These are phyloP conservation scores for Microplitis demolitor DNA, from an alignment of 1,140 invertebrate species.

Conservation along the genomic window DNA sequence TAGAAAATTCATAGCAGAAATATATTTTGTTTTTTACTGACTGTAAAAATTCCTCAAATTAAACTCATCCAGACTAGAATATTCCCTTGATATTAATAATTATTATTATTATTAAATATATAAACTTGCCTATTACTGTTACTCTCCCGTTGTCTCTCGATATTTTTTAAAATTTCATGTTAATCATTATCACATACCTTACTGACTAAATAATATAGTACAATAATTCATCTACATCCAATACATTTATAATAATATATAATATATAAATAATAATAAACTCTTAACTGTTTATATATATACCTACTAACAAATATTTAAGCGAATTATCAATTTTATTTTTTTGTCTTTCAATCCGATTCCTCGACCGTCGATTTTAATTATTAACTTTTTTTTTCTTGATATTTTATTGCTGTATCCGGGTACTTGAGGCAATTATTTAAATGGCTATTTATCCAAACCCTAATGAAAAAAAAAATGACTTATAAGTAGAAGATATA, in stretches of 20 bases:
- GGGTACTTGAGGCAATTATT: not conserved
- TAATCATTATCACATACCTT: constrained; percentile 12
- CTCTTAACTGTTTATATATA: not conserved
- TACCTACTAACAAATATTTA: not conserved
- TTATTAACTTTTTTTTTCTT: not conserved
- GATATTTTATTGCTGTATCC: not conserved
- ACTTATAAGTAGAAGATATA: no score
- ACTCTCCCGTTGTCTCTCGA: not conserved
- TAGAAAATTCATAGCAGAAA: no score
- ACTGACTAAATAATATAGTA: constrained; percentile 24
- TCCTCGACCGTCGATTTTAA: no score
- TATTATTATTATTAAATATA: not conserved
- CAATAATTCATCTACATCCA: constrained; percentile 28
- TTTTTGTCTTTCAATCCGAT: not conserved
- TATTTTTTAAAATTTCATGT: not conserved
- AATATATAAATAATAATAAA: not conserved
- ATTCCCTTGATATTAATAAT: no score
- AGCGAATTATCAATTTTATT: not conserved
- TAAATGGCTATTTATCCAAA: not conserved
- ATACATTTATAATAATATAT: constrained; percentile 25
- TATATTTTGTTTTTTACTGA: no score
- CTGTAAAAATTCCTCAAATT: no score
- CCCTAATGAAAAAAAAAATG: not conserved
- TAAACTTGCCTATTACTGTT: not conserved
- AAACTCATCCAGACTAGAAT: no score